A percentile compares a stretch with the other conserved stretches of the same genome.
These are phyloP conservation scores for Syngnathus acus DNA, from an alignment of 2,797 vertebrate species.

Conservation along the genomic window DNA sequence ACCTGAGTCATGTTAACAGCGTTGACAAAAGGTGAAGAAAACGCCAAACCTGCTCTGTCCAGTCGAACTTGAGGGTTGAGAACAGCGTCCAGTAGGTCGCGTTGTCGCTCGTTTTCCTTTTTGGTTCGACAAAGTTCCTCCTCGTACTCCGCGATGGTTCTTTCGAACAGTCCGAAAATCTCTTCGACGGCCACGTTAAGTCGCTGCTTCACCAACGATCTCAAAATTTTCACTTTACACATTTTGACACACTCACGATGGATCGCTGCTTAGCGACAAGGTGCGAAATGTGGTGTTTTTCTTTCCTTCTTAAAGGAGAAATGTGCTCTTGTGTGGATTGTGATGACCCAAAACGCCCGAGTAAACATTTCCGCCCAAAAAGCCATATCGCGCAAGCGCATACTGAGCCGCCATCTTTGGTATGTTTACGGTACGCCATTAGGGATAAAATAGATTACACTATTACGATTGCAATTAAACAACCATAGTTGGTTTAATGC, in stretches of 20 bases:
- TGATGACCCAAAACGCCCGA: not conserved
- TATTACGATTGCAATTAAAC: not conserved
- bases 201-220: not conserved
- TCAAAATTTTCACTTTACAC: slow-evolving; percentile 1
- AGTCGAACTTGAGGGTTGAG: not conserved
- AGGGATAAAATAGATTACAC: not conserved
- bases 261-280: not conserved
- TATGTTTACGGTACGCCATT: not conserved
- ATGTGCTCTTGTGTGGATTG: not conserved
- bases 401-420: not conserved
- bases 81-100: not conserved
- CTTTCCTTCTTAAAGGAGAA: not conserved
- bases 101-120: not conserved
- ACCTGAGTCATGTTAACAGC: not conserved
- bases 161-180: slow-evolving; percentile 4
- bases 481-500: too few species aligned
- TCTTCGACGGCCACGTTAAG: slow-evolving; percentile 3
- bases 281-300: not conserved
- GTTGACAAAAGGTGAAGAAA: not conserved
- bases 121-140: slow-evolving; percentile 4
- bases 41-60: too few species aligned
- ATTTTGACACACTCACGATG: not conserved
- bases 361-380: slow-evolving; percentile 3
- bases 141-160: slow-evolving; percentile 3
- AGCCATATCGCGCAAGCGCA: not conserved